Conservation (phyloP, 2,113 vertebrate genomes). For the Chascanopsetta lugubris region DNA sequence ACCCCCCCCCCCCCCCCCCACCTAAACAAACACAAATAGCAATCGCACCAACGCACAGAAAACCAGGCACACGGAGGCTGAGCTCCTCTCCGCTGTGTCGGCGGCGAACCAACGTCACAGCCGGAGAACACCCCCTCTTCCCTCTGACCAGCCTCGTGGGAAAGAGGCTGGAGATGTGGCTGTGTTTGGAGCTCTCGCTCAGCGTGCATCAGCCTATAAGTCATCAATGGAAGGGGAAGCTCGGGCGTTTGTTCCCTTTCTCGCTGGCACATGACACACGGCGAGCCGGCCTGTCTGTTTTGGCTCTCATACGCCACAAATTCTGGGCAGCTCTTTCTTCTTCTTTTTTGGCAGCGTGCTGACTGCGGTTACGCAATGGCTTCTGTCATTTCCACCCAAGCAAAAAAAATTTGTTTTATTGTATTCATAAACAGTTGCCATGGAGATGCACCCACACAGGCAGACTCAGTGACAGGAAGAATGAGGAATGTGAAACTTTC, state of each 20-base stretch:
- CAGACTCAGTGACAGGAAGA: slow-evolving; percentile 14
- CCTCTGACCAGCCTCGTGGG: slow-evolving; percentile 72
- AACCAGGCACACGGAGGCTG: slow-evolving; percentile 39
- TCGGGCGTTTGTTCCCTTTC: slow-evolving; percentile 71
- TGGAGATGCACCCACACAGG: slow-evolving; percentile 60
- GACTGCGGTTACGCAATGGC: slow-evolving; percentile 68
- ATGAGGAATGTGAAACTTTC: neutral
- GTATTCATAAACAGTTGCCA: slow-evolving; percentile 69
- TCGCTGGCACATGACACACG: slow-evolving; percentile 65
- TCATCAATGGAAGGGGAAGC: slow-evolving; percentile 71
- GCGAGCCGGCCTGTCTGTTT: slow-evolving; percentile 55
- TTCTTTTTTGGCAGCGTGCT: slow-evolving; percentile 63
- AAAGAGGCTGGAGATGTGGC: slow-evolving; percentile 67
- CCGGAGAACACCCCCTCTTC: slow-evolving; percentile 69
- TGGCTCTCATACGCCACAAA: slow-evolving; percentile 53
- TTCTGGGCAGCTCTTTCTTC: slow-evolving; percentile 57
- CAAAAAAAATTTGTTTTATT: slow-evolving; percentile 60
- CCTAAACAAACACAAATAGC: neutral
- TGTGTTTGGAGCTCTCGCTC: slow-evolving; percentile 50
- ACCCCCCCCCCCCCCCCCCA: too few species aligned
- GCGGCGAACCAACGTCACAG: slow-evolving; percentile 38
- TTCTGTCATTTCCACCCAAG: slow-evolving; percentile 71
- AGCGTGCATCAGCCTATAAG: slow-evolving; percentile 56
- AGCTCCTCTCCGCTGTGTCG: slow-evolving; percentile 27
- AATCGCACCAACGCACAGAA: slow-evolving; percentile 27